These are phyloP conservation scores for Ctenoplectra terminalis DNA, from an alignment of 1,140 invertebrate genomes.

Conservation along the genomic window DNA sequence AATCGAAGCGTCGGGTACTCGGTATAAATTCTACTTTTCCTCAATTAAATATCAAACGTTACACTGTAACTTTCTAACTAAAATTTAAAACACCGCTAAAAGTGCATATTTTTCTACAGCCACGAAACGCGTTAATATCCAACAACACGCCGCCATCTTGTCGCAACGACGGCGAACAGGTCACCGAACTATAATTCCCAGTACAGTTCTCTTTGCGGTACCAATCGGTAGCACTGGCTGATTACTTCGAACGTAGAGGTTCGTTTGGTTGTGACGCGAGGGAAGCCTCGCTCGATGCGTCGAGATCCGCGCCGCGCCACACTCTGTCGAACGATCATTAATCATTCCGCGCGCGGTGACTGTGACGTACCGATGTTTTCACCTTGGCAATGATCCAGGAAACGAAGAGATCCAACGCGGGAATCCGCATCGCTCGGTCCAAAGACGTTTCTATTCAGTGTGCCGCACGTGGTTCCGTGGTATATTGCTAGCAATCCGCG, in stretches of 20 bases:
- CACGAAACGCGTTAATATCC: not conserved
- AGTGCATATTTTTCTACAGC: no score
- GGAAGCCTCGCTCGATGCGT: constrained; percentile 25
- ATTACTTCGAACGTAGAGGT: constrained; percentile 13
- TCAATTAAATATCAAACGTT: no score
- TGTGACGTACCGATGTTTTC: constrained; percentile 72
- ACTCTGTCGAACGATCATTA: constrained; percentile 63
- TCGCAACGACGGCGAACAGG: not conserved
- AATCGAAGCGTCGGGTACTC: no score
- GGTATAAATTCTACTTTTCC: no score
- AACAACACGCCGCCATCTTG: not conserved
- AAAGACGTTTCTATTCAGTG: constrained; percentile 65
- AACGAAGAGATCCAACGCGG: constrained; percentile 57
- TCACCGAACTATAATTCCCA: constrained; percentile 41
- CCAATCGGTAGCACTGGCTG: constrained; percentile 46
- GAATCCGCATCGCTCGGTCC: constrained; percentile 42
- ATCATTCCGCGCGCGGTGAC: constrained; percentile 59
- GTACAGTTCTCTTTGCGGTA: constrained; percentile 40
- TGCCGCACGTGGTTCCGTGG: constrained; percentile 59
- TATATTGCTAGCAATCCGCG: constrained; percentile 61
- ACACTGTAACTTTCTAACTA: no score
- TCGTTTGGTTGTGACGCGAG: constrained; percentile 18
- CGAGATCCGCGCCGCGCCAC: not conserved
- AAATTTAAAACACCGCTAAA: no score
- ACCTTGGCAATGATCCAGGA: constrained; percentile 76